Evolutionary conservation across 37 sponge, comb jelly and placozoan species (phyloP).

Genomic region (Chondrilla cf. caribensis): DNA sequence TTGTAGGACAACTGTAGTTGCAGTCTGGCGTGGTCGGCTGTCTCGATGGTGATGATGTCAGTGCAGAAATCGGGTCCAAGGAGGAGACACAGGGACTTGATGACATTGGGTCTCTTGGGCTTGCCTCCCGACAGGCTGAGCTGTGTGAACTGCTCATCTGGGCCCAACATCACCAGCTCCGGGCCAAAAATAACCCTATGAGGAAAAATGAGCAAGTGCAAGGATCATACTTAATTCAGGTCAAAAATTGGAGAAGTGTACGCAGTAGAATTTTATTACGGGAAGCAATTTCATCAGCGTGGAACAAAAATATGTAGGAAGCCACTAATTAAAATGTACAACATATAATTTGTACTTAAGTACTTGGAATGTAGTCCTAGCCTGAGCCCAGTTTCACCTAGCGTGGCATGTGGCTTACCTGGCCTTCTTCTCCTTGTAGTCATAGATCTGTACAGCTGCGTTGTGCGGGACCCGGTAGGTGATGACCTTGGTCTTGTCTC

Average conservation of each 20-base stretch:
- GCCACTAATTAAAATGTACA: too few species aligned
- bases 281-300: too few species aligned
- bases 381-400: too few species aligned
- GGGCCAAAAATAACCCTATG: constrained; percentile 95
- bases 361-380: too few species aligned
- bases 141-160: constrained; percentile 99
- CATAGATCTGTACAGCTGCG: constrained; percentile 99
- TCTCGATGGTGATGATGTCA: constrained; percentile 99
- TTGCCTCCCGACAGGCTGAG: constrained; percentile 99
- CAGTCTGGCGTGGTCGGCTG: constrained; percentile 97
- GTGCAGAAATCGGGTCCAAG: constrained; percentile 99
- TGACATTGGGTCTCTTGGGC: constrained; percentile 97
- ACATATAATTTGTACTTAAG: too few species aligned
- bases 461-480: constrained; percentile 97
- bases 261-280: too few species aligned
- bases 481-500: constrained; percentile 97
- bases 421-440: constrained; percentile 99
- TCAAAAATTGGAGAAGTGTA: too few species aligned
- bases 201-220: neutral
- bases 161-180: constrained; percentile 97
- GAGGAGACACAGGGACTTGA: constrained; percentile 95
- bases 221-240: too few species aligned
- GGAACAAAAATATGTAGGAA: too few species aligned
- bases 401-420: too few species aligned
- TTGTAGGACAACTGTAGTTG: constrained; percentile 97